phyloP scores from a whole-genome alignment of 2,888 invertebrate genomes.

The Drosophila anomelani region DNA sequence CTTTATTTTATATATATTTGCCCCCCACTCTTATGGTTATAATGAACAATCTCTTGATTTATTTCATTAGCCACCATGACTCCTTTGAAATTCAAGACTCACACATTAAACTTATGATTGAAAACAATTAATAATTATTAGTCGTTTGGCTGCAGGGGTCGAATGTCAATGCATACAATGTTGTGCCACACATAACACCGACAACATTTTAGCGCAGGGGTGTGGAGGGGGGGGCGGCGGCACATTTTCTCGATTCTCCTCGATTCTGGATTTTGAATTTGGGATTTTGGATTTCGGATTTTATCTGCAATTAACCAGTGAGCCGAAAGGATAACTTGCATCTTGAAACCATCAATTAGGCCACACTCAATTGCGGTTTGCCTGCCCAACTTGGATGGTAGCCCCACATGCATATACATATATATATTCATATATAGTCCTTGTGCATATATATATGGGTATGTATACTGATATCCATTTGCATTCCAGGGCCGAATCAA shows the following conservation, averaged over 20 bases:
- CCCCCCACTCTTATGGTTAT: neutral
- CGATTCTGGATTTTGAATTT: neutral
- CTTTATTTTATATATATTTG: neutral
- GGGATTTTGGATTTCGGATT: slow-evolving; percentile 5
- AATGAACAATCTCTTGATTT: neutral
- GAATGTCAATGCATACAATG: slow-evolving; percentile 8
- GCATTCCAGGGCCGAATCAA: slow-evolving; percentile 18
- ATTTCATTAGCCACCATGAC: slow-evolving; percentile 5
- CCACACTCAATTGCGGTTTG: slow-evolving; percentile 15
- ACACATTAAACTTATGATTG: slow-evolving; percentile 7
- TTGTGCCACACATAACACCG: slow-evolving; percentile 16
- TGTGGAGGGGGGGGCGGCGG: neutral
- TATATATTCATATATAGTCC: neutral
- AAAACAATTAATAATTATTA: slow-evolving; percentile 13
- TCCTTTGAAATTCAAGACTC: neutral
- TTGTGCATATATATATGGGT: neutral
- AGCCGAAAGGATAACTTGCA: slow-evolving; percentile 35
- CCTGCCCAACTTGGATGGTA: slow-evolving; percentile 1
- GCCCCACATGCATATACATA: neutral
- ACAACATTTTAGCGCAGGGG: neutral
- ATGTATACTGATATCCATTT: slow-evolving; percentile 5
- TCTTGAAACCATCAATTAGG: slow-evolving; percentile 40
- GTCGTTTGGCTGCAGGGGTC: slow-evolving; percentile 9
- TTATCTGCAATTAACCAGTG: slow-evolving; percentile 36
- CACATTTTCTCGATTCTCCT: neutral